Conservation (phyloP, 2,113 vertebrate species). For the Benthochromis sp. region DNA sequence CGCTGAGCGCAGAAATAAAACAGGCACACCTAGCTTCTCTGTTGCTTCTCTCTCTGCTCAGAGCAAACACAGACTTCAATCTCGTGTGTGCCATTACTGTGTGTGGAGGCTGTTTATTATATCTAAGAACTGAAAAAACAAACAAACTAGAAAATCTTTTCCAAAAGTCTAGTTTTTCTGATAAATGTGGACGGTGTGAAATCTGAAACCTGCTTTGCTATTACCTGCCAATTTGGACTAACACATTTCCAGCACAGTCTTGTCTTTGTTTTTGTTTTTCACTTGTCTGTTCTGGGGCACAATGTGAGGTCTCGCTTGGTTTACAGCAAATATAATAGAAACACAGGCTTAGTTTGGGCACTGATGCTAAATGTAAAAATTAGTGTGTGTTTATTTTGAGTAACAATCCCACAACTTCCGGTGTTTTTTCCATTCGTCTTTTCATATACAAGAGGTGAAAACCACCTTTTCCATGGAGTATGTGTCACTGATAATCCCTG, state of each 20-base stretch:
- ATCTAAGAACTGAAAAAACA: not conserved
- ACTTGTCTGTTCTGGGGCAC: not conserved
- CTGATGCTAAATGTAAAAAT: not conserved
- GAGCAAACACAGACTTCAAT: not conserved
- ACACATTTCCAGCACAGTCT: not conserved
- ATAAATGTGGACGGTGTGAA: not conserved
- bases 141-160: not conserved
- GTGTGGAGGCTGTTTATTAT: not conserved
- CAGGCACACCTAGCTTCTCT: not conserved
- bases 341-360: not conserved
- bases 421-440: not conserved
- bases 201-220: not conserved
- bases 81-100: not conserved
- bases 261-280: not conserved
- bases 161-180: not conserved
- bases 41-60: not conserved
- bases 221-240: not conserved
- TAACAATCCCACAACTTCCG: not conserved
- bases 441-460: not conserved
- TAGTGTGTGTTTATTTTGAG: not conserved
- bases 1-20: not conserved
- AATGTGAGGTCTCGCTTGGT: not conserved
- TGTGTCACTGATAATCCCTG: accelerated
- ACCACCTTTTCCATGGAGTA: not conserved
- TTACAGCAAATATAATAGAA: not conserved